Conservation (phyloP, 2,797 vertebrate genomes). For the Sebastes matsubarae region DNA sequence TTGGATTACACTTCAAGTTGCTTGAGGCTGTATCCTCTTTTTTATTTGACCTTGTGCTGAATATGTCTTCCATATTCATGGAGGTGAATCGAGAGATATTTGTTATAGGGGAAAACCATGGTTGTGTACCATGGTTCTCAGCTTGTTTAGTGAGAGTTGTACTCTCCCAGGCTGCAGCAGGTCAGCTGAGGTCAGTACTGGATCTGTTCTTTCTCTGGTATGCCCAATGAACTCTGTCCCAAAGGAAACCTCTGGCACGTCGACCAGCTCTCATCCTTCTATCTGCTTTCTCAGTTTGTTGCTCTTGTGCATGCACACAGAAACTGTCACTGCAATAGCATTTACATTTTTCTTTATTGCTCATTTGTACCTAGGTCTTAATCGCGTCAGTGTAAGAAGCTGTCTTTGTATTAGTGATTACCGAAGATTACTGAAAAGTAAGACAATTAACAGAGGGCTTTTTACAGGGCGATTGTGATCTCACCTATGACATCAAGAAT, state of each 20-base stretch:
- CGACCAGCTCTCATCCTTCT: slow-evolving; percentile 10
- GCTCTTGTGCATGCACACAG: background rate
- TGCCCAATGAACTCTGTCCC: slow-evolving; percentile 38
- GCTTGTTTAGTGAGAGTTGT: slow-evolving; percentile 11
- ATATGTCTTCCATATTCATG: background rate
- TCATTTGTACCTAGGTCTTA: background rate
- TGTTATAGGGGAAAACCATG: background rate
- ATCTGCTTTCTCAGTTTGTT: background rate
- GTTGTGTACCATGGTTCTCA: slow-evolving; percentile 9
- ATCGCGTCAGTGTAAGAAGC: background rate
- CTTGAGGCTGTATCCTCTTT: background rate
- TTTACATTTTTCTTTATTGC: background rate
- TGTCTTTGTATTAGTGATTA: background rate
- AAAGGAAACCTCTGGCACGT: slow-evolving; percentile 23
- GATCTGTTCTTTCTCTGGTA: slow-evolving; percentile 36
- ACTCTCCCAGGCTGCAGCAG: slow-evolving; percentile 40
- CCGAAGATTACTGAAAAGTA: background rate
- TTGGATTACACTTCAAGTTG: background rate
- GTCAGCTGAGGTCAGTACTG: slow-evolving; percentile 47
- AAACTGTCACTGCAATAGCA: background rate
- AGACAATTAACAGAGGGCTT: background rate
- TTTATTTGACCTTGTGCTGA: background rate
- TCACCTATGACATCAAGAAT: background rate
- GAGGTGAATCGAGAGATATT: background rate
- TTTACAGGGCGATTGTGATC: background rate